These are phyloP conservation scores for Orchesella flavescens DNA, from an alignment of 2,888 invertebrate genomes.

Conservation along the genomic window DNA sequence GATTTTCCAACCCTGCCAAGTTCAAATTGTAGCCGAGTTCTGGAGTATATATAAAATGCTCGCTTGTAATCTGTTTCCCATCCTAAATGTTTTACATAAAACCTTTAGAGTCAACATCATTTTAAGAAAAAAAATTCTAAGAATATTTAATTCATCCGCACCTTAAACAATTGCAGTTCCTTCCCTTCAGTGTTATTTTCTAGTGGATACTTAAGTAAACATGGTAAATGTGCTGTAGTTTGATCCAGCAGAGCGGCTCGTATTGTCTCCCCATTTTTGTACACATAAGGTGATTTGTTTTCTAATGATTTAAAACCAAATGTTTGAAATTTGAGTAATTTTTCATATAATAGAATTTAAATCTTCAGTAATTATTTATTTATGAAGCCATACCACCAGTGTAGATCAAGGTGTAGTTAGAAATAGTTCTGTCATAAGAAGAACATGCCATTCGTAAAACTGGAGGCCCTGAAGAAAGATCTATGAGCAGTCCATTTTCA, in stretches of 20 bases:
- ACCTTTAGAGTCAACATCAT: too few relatives aligned
- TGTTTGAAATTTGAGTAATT: not conserved
- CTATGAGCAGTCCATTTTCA: not conserved
- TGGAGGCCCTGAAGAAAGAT: conserved; percentile 15
- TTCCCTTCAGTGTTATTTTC: conserved; percentile 3
- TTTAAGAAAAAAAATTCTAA: too few relatives aligned
- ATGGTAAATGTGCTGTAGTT: conserved; percentile 38
- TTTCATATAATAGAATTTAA: too few relatives aligned
- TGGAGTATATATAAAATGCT: conserved; percentile 28
- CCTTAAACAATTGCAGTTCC: conserved; percentile 42
- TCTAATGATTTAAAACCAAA: conserved; percentile 8
- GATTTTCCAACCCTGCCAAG: conserved; percentile 32
- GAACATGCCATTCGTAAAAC: conserved; percentile 38
- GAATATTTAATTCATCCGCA: conserved; percentile 2
- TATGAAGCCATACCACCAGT: conserved; percentile 30
- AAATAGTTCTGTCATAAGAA: not conserved
- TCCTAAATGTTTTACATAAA: too few relatives aligned
- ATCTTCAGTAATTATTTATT: not conserved
- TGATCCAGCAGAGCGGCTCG: conserved; percentile 13
- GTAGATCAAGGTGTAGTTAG: conserved; percentile 41
- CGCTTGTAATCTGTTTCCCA: conserved; percentile 20
- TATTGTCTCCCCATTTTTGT: conserved; percentile 31
- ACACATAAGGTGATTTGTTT: conserved; percentile 31
- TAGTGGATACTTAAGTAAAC: conserved; percentile 47
- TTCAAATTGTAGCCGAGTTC: conserved; percentile 48